phyloP scores from a whole-genome alignment of 1,140 invertebrate species.

The Magallana ariakensis region DNA sequence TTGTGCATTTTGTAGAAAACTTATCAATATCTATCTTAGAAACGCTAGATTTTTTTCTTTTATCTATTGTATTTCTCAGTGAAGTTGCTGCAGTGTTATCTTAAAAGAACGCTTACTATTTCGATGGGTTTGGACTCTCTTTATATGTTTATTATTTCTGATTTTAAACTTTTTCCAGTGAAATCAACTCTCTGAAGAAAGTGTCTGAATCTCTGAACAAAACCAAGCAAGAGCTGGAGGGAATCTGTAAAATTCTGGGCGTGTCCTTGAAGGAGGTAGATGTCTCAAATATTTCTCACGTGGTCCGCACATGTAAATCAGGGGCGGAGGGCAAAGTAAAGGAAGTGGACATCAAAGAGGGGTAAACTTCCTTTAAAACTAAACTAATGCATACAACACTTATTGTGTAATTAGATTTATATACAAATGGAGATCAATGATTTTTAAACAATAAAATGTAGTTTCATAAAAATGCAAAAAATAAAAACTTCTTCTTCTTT shows the following conservation, averaged over 20 bases:
- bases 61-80: neutral
- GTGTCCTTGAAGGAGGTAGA: neutral
- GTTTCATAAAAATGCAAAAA: too few species aligned
- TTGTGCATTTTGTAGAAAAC: neutral
- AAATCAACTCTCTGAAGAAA: conserved; percentile 27
- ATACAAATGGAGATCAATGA: too few species aligned
- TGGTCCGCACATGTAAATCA: neutral
- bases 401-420: too few species aligned
- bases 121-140: neutral
- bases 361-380: neutral
- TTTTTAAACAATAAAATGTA: too few species aligned
- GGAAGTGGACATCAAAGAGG: conserved; percentile 17
- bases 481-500: too few species aligned
- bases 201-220: neutral
- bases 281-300: conserved; percentile 16
- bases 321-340: conserved; percentile 2
- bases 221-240: conserved; percentile 14
- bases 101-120: neutral
- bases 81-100: neutral
- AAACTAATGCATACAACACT: too few species aligned
- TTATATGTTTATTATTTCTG: neutral
- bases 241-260: conserved; percentile 13
- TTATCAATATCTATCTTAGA: neutral
- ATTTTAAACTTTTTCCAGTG: neutral
- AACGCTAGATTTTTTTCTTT: neutral